Evolutionary conservation across 1,140 invertebrate genomes (phyloP), one percentile per base, ranked within the genome.

Genomic region (Himalopsyche phryganea): DNA sequence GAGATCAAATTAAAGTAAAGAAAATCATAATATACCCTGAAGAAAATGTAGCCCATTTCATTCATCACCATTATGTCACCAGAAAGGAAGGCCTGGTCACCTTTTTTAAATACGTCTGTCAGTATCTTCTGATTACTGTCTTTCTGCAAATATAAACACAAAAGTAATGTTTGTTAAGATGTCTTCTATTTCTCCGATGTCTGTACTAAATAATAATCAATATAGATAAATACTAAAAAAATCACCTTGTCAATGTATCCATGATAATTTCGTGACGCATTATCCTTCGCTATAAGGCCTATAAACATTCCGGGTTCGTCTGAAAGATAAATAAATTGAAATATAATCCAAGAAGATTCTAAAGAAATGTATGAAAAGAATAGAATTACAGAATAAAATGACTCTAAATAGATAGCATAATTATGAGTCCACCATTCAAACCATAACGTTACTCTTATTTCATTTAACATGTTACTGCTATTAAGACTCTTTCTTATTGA

Each of bases 281-380:
- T 91, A 54, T 87, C 86, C 50, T 88, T 85, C 28, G 90, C 80
- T 63, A 99, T 98, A 76, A 96, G 94, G 0, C 96, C 97, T 44
- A 99, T 92, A 70, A 99, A 93, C 68, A 98, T 96, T 38, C 97
- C 97, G 1, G 94, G 90, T 75, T 99, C 96, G 66, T 92, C 88
- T 83, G 77, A 1, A 67, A 54, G 56, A 44, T 18, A 56, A 65
- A 62, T 17, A 51, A 13, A 57, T n/a, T n/a, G n/a, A n/a, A n/a
- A n/a, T n/a, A n/a, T n/a, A n/a, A n/a, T n/a, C n/a, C n/a, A n/a
- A n/a, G n/a, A n/a, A n/a, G n/a, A n/a, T n/a, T n/a, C n/a, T n/a
- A n/a, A n/a, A n/a, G n/a, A n/a, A n/a, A n/a, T n/a, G n/a, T n/a
- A n/a, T n/a, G n/a, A n/a, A n/a, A n/a, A n/a, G n/a, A n/a, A n/a